Evolutionary conservation across 2,113 vertebrate genomes (phyloP).

Genomic region (Stegostoma tigrinum): DNA sequence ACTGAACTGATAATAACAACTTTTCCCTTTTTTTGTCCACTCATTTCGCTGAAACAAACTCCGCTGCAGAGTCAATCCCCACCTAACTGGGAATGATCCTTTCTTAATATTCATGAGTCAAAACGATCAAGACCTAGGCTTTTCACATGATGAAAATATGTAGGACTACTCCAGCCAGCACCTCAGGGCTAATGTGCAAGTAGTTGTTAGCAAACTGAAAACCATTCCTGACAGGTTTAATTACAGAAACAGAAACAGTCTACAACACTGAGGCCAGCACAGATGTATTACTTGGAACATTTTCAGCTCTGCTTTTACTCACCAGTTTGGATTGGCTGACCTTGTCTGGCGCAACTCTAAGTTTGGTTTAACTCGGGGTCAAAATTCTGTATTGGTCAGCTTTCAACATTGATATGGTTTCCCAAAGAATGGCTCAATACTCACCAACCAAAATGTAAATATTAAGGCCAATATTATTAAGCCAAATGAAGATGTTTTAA

Average conservation of each 20-base stretch:
- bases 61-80: neutral
- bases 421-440: neutral
- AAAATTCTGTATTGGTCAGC: neutral
- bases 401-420: neutral
- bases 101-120: neutral
- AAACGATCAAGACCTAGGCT: neutral
- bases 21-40: neutral
- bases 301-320: neutral
- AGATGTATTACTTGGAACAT: neutral
- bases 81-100: neutral
- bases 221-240: neutral
- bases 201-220: neutral
- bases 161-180: neutral
- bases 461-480: neutral
- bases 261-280: neutral
- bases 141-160: neutral
- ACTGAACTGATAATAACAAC: neutral
- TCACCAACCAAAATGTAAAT: neutral
- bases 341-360: neutral
- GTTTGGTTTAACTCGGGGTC: neutral
- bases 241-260: neutral
- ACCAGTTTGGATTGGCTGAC: neutral
- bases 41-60: neutral
- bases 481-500: no score
- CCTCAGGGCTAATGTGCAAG: neutral